These are phyloP conservation scores for Hypsopygia costalis DNA, from an alignment of 2,888 invertebrate genomes.

Conservation along the genomic window DNA sequence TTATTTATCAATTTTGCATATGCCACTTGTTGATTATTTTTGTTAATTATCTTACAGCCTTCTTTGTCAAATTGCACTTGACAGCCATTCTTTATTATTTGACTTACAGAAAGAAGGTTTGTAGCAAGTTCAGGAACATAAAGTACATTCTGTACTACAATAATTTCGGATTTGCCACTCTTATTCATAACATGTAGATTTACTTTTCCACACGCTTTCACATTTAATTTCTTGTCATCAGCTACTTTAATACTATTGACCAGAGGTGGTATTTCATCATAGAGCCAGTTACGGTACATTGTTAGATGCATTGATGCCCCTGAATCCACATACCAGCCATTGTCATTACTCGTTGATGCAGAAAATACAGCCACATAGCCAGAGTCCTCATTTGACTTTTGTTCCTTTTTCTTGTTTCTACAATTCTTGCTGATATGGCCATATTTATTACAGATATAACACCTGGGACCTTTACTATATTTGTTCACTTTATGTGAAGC, in stretches of 20 bases:
- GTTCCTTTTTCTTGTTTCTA: not conserved
- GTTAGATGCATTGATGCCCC: constrained; percentile 9
- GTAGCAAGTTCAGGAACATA: constrained; percentile 15
- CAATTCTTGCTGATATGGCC: constrained; percentile 8
- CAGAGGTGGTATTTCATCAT: no score
- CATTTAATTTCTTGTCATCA: no score
- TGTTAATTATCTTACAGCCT: constrained; percentile 14
- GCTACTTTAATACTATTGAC: no score
- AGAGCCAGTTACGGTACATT: not conserved
- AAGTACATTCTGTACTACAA: constrained; percentile 10
- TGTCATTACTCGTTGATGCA: not conserved
- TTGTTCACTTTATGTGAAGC: not conserved
- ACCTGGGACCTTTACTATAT: constrained; percentile 13
- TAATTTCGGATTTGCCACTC: no score
- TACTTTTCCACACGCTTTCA: no score
- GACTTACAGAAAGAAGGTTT: constrained; percentile 16
- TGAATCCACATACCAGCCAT: constrained; percentile 5
- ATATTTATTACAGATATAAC: constrained; percentile 15
- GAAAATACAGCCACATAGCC: constrained; percentile 1
- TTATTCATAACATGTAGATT: no score
- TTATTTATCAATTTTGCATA: constrained; percentile 11
- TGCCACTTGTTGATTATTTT: constrained; percentile 10
- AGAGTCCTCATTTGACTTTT: not conserved
- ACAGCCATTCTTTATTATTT: constrained; percentile 13
- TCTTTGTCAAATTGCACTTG: constrained; percentile 12